Conservation (phyloP, 2,888 invertebrate species). For the Drosophila greeni region DNA sequence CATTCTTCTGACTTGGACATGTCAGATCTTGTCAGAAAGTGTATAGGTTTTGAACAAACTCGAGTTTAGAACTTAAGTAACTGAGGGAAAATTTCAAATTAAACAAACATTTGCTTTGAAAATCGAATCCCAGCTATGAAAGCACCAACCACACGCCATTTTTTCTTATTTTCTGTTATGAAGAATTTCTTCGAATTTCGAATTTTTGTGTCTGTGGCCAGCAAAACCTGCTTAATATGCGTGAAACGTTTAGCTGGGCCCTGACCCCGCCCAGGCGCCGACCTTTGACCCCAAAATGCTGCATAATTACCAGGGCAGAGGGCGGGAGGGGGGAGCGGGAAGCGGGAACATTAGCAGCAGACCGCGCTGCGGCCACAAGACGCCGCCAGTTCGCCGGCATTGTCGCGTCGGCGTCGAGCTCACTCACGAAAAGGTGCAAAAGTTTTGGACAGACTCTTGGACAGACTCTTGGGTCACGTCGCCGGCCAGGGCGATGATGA, state of each 20-base stretch:
- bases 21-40: not conserved
- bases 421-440: constrained; percentile 40
- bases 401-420: too few species aligned
- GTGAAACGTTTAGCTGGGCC: constrained; percentile 56
- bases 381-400: constrained; percentile 30
- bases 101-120: not conserved
- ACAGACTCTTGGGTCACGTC: constrained; percentile 61
- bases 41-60: not conserved
- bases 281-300: constrained; percentile 68
- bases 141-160: not conserved
- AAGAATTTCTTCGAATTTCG: not conserved
- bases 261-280: constrained; percentile 20
- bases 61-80: not conserved
- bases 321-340: not conserved
- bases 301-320: constrained; percentile 71
- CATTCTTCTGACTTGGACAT: not conserved
- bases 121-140: not conserved
- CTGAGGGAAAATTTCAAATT: not conserved
- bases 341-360: constrained; percentile 18
- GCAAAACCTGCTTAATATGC: constrained; percentile 44
- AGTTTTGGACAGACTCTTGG: constrained; percentile 19
- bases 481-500: constrained; percentile 29
- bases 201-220: not conserved
- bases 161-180: not conserved
- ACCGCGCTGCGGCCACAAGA: constrained; percentile 77